Evolutionary conservation across 2,888 invertebrate species (phyloP), one percentile per base, ranked within the genome.

Genomic region (Andrena minutula): DNA sequence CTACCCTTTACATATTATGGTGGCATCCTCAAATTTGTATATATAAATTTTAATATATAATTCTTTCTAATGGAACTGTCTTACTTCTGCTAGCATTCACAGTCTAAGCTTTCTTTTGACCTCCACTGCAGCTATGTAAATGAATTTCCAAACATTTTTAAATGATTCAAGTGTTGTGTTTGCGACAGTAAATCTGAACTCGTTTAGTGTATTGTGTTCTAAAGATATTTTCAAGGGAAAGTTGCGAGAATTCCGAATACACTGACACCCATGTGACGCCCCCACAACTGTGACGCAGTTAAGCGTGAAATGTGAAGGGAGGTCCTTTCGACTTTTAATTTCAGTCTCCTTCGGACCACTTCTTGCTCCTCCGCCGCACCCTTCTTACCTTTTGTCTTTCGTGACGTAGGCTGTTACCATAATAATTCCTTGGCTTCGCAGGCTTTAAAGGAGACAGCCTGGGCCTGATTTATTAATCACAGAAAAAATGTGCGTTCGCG

Each of bases 261-360:
- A 28, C 20, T 28, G 61, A 56, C 32, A 58, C 41, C 63, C 28
- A 58, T 49, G 56, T n/a, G 28, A 32, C 28, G 49, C 8, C 28
- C 30, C 7, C 56, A 23, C 35, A 7, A 65, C 51, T 41, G 63
- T n/a, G 60, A 20, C 16, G 35, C 72, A 68, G 64, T 73, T 41
- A 58, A 58, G 64, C 79, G 60, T 70, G 51, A 82, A 82, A 79
- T 16, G 63, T 26, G 53, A 61, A 47, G 32, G 58, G 41, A 69
- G 68, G 60, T 73, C 47, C 69, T 76, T 64, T 64, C 72, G 53
- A 69, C 69, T 71, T 75, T 81, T 81, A 76, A 82, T 81, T 75
- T 81, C 65, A 35, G 53, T 35, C 69, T 69, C n/a, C 64, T 69
- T 64, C 68, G 71, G 20, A 53, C 47, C 53, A 56, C 65, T 81